phyloP scores from a whole-genome alignment of 2,113 vertebrate genomes.

The Silurus glanis region DNA sequence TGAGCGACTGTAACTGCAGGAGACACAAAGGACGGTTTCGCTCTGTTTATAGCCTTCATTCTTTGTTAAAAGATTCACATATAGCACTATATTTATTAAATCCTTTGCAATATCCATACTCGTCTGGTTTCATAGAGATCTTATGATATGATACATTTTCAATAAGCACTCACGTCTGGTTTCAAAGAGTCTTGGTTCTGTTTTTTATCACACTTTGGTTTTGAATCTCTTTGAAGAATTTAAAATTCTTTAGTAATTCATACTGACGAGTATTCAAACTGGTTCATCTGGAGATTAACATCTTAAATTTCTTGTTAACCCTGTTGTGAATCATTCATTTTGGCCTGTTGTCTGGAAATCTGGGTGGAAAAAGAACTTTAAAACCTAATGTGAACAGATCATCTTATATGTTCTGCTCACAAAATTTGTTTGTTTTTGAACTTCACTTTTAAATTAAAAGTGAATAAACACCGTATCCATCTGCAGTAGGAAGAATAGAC shows the following conservation, averaged over 20 bases:
- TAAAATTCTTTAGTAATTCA: slow-evolving; percentile 17
- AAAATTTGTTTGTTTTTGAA: not conserved
- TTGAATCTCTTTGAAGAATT: slow-evolving; percentile 50
- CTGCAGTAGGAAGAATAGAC: not conserved
- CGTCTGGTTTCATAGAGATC: slow-evolving; percentile 20
- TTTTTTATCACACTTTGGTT: not conserved
- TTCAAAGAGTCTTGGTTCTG: slow-evolving; percentile 23
- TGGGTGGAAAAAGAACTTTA: not conserved
- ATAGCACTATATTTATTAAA: not conserved
- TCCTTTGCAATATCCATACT: slow-evolving; percentile 23
- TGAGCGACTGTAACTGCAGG: not conserved
- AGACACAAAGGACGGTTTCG: slow-evolving; percentile 1
- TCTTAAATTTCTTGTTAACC: slow-evolving; percentile 16
- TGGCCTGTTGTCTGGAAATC: not conserved
- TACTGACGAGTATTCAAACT: slow-evolving; percentile 31
- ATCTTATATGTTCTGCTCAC: not conserved
- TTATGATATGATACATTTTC: slow-evolving; percentile 38
- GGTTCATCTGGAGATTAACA: slow-evolving; percentile 28
- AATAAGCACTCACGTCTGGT: slow-evolving; percentile 64
- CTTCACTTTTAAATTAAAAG: no score
- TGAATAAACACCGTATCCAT: not conserved
- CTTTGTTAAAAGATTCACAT: slow-evolving; percentile 15
- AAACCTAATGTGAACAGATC: not conserved
- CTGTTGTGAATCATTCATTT: not conserved
- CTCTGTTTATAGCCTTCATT: slow-evolving; percentile 12